phyloP scores from a whole-genome alignment of 2,113 vertebrate genomes.

The Galemys pyrenaicus region DNA sequence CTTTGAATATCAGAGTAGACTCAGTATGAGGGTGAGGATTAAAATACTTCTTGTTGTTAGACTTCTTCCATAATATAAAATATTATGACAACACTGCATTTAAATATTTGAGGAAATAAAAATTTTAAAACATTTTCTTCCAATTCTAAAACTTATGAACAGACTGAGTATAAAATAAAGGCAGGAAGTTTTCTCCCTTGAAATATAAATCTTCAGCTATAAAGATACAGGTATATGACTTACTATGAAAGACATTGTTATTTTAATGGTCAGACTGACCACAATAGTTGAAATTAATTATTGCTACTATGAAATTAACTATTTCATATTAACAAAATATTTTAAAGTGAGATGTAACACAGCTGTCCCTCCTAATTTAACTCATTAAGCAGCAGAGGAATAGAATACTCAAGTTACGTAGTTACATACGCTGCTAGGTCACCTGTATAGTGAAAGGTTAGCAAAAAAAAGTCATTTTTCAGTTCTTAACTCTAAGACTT shows the following conservation, averaged over 20 bases:
- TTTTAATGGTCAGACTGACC: not conserved
- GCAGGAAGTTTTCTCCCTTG: not conserved
- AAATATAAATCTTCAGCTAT: not conserved
- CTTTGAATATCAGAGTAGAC: not conserved
- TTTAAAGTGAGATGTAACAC: not conserved
- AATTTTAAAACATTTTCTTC: not conserved
- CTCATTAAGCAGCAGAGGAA: not conserved
- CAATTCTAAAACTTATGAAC: not conserved
- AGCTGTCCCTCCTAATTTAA: not conserved
- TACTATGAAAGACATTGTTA: not conserved
- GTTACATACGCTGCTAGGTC: not conserved
- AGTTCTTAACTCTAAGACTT: not conserved
- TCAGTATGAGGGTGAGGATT: not conserved
- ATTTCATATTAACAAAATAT: not conserved
- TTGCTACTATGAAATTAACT: no score
- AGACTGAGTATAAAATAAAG: not conserved
- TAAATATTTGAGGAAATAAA: slow-evolving; percentile 4
- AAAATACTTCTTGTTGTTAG: not conserved
- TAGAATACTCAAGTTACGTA: not conserved
- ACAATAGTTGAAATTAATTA: not conserved
- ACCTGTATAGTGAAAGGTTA: not conserved
- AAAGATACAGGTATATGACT: not conserved
- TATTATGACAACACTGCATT: not conserved
- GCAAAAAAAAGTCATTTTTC: not conserved
- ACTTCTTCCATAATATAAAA: not conserved